These are phyloP conservation scores for Macaria notata DNA, from an alignment of 2,888 invertebrate species.

Conservation along the genomic window DNA sequence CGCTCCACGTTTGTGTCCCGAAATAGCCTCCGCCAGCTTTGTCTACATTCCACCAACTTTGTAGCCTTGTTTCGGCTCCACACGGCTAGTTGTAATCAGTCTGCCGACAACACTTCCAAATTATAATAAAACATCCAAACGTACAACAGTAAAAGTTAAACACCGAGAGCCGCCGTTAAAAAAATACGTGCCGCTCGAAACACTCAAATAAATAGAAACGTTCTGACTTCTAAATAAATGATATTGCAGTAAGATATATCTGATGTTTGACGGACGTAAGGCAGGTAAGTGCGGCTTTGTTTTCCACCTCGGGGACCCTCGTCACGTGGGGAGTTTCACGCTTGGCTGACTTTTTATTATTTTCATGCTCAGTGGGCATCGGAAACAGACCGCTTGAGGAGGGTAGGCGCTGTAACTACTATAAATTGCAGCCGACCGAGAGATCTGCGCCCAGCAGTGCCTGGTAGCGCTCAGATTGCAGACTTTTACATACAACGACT, in stretches of 20 bases:
- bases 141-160: too few relatives aligned
- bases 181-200: constrained; percentile 11
- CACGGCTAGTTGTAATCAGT: too few relatives aligned
- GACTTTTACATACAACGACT: too few relatives aligned
- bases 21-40: too few relatives aligned
- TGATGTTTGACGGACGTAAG: constrained; percentile 23
- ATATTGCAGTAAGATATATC: constrained; percentile 14
- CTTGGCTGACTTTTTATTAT: constrained; percentile 35
- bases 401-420: constrained; percentile 22
- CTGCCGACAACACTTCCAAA: too few relatives aligned
- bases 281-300: constrained; percentile 24
- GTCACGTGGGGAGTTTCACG: constrained; percentile 32
- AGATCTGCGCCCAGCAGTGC: constrained; percentile 1
- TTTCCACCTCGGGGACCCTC: constrained; percentile 28
- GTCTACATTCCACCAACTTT: too few relatives aligned
- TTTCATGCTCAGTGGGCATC: constrained; percentile 32
- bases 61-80: too few relatives aligned
- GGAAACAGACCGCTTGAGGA: constrained; percentile 26
- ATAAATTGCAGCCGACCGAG: constrained; percentile 26
- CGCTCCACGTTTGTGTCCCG: too few relatives aligned
- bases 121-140: too few relatives aligned
- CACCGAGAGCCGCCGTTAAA: constrained; percentile 3
- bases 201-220: constrained; percentile 13
- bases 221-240: constrained; percentile 23
- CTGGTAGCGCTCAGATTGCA: too few relatives aligned